Evolutionary conservation across 2,888 invertebrate species (phyloP).

Genomic region (Hoplodrina blanda): DNA sequence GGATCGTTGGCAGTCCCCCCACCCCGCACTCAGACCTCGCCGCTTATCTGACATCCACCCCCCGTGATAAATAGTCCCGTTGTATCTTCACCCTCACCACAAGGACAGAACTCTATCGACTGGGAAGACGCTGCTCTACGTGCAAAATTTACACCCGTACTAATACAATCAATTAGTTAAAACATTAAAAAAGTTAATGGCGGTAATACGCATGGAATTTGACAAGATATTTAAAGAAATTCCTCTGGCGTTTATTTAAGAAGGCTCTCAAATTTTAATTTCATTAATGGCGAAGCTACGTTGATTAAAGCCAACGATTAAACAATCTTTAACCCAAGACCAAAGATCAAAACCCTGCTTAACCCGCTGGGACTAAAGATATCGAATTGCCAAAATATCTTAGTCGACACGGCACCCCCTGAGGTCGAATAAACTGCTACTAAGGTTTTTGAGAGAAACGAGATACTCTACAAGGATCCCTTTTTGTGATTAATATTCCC

Average conservation of each 20-base stretch:
- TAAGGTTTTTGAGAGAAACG: conserved; percentile 68
- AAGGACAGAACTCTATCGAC: conserved; percentile 70
- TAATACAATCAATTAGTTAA: conserved; percentile 31
- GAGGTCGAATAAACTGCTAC: conserved; percentile 69
- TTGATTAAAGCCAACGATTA: conserved; percentile 77
- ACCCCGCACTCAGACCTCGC: conserved; percentile 57
- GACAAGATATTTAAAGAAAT: conserved; percentile 50
- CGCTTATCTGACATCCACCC: conserved; percentile 82
- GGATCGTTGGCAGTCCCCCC: conserved; percentile 63
- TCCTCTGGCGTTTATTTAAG: conserved; percentile 53
- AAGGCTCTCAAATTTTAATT: conserved; percentile 67
- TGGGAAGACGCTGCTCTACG: conserved; percentile 31
- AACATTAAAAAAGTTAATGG: conserved; percentile 19
- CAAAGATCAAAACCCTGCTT: conserved; percentile 74
- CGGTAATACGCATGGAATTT: conserved; percentile 29
- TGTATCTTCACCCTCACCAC: conserved; percentile 79
- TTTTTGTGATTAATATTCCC: conserved; percentile 68
- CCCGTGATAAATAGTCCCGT: conserved; percentile 83
- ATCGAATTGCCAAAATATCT: conserved; percentile 77
- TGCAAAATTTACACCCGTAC: conserved; percentile 25
- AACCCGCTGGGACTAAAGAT: conserved; percentile 73
- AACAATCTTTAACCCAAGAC: conserved; percentile 76
- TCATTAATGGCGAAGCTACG: conserved; percentile 67
- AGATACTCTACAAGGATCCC: conserved; percentile 61
- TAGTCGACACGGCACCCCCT: conserved; percentile 62